phyloP scores from a whole-genome alignment of 2,888 invertebrate genomes.

The Dasysyrphus tricinctus region DNA sequence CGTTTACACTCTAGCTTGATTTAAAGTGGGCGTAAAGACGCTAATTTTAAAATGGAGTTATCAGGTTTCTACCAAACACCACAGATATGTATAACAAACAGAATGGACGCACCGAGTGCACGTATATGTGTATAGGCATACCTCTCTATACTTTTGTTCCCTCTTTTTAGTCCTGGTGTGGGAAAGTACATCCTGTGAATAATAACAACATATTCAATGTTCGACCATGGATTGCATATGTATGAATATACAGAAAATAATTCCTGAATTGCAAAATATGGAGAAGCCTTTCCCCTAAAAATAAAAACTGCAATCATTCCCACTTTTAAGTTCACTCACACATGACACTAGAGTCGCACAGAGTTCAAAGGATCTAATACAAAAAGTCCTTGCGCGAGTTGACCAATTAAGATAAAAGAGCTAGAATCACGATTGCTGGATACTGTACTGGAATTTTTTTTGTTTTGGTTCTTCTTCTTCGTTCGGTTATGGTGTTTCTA shows the following conservation, averaged over 20 bases:
- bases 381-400: conserved; percentile 30
- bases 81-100: background rate
- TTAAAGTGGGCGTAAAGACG: too few species aligned
- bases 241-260: too few species aligned
- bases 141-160: too few species aligned
- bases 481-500: background rate
- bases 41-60: too few species aligned
- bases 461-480: background rate
- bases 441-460: background rate
- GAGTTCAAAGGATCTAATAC: background rate
- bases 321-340: conserved; percentile 12
- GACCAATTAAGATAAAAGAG: conserved; percentile 58
- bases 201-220: conserved; percentile 34
- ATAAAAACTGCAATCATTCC: background rate
- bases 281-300: background rate
- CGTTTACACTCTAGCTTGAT: too few species aligned
- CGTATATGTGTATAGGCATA: background rate
- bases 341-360: background rate
- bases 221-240: background rate
- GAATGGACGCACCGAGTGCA: background rate
- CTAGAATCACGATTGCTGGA: conserved; percentile 44
- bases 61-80: too few species aligned
- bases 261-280: conserved; percentile 1
- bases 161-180: background rate
- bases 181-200: conserved; percentile 12